Evolutionary conservation across 64 coral and sea anemone species (phyloP).

Genomic region (Trachythela sp.): DNA sequence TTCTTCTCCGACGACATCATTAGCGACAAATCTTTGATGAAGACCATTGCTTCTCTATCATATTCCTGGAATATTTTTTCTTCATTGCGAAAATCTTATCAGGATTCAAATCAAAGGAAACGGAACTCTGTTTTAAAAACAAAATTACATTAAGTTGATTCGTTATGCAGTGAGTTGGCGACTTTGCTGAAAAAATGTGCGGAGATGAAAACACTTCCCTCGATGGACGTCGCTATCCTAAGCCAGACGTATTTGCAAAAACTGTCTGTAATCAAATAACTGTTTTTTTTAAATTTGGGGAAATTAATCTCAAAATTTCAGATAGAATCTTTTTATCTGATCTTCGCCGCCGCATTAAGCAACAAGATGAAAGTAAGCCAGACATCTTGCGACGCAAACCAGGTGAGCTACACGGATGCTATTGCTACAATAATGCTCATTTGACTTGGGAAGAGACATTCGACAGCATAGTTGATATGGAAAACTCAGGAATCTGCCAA

Average conservation of each 20-base stretch:
- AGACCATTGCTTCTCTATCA: conserved; percentile 9
- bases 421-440: neutral
- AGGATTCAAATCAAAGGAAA: neutral
- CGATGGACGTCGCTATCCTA: neutral
- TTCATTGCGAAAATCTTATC: neutral
- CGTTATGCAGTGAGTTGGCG: too few relatives aligned
- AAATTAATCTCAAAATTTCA: conserved; percentile 14
- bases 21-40: neutral
- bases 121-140: neutral
- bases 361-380: neutral
- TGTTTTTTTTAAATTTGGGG: neutral
- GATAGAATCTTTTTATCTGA: neutral
- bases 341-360: conserved; percentile 2
- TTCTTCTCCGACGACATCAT: neutral
- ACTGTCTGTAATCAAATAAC: neutral
- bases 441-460: conserved; percentile 12
- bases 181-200: too few relatives aligned
- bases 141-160: neutral
- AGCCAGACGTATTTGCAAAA: conserved; percentile 5
- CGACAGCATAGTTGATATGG: neutral
- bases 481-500: neutral
- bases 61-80: neutral
- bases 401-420: neutral
- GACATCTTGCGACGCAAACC: neutral
- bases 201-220: neutral